These are phyloP conservation scores for Megaceryle torquata DNA, from an alignment of 2,113 vertebrate genomes.

Conservation along the genomic window DNA sequence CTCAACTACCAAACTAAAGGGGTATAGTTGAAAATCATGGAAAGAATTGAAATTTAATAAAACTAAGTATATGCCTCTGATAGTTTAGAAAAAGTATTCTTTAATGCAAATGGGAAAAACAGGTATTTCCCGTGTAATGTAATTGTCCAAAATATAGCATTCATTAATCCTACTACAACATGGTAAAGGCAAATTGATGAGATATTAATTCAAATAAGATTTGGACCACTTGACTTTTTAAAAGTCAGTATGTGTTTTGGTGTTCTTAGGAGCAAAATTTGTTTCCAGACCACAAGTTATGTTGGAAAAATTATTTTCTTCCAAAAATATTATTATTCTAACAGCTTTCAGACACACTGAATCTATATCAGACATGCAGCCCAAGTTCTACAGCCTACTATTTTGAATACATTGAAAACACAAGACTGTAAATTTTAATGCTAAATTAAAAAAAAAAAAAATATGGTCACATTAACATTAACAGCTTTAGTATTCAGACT, in stretches of 20 bases:
- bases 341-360: background rate
- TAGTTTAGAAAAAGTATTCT: background rate
- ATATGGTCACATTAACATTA: background rate
- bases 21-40: background rate
- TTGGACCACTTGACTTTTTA: background rate
- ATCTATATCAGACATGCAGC: background rate
- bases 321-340: background rate
- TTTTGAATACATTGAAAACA: background rate
- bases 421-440: background rate
- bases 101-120: background rate
- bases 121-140: background rate
- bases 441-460: background rate
- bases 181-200: background rate
- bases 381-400: background rate
- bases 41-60: background rate
- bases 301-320: background rate
- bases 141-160: background rate
- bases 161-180: background rate
- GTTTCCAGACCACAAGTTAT: background rate
- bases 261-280: background rate
- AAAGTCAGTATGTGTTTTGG: background rate
- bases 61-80: background rate
- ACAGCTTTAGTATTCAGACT: background rate
- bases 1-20: background rate
- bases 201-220: background rate